Base-by-base conservation (phyloP, 1,140 invertebrate species). In the Drosophila bocqueti region DNA sequence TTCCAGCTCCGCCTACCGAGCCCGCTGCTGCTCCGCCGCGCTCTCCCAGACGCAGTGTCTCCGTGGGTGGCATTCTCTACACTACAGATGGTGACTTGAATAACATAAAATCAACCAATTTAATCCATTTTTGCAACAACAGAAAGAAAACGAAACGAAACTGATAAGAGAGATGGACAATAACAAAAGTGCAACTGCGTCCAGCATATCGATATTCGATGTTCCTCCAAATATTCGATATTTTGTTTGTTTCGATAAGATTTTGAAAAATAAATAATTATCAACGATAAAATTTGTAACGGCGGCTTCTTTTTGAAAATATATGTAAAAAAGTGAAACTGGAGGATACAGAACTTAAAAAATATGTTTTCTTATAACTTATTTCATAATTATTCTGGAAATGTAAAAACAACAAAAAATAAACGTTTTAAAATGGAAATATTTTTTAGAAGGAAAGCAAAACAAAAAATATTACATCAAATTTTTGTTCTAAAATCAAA, bases 41-140 rank as follows among this genome's bases (percentile, higher is more conserved):
- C 43, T 78, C 85, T 26, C 83, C 83, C 10, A 76, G 50, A 26
- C 89, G 81, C 34, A 89, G 52, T 24, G 86, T 80, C 55, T 90
- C 85, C 24, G 89, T 91, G 64, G 89, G 89, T 52, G 89, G 76
- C 89, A 91, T 91, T 16, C 31, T 58, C 34, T 47, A 18, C 57
- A n/a, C 49, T 34, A 34, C 47, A 4, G n/a, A 31, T 10, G 38
- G 21, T 24, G 21, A 21, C 42, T 15, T 31, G 2, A 45, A 15
- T 36, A 83, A 85, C 73, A 69, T 36, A 81, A 78, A 81, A 61
- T 42, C 54, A 47, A 45, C 31, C n/a, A 64, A 73, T 58, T 63
- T 49, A 75, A 63, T 55, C n/a, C 65, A 52, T 63, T 61, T 60
- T 64, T 50, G 47, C 24, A 49, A 34, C 15, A 76, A 76, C 54